Conservation (phyloP, 2,888 invertebrate species). For the Synergus laeviventris region DNA sequence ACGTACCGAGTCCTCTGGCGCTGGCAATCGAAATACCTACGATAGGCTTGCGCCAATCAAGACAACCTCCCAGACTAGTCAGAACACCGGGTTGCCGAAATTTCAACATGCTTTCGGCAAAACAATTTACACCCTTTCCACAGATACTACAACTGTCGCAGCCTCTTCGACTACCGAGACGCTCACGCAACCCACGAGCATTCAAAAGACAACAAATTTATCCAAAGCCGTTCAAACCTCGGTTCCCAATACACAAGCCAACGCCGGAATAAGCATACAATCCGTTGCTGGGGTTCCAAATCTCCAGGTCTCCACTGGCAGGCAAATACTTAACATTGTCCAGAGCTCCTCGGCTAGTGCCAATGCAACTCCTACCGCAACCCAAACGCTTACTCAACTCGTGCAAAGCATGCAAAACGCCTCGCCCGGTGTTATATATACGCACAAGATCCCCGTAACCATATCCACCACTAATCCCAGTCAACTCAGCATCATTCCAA, state of each 20-base stretch:
- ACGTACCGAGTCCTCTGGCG: conserved; percentile 43
- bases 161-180: conserved; percentile 57
- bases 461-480: conserved; percentile 72
- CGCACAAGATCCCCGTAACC: conserved; percentile 84
- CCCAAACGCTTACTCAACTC: conserved; percentile 69
- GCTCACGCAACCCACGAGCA: conserved; percentile 58
- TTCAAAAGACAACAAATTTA: conserved; percentile 66
- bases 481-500: conserved; percentile 71
- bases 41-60: conserved; percentile 62
- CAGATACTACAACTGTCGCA: conserved; percentile 62
- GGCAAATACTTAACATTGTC: conserved; percentile 71
- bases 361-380: conserved; percentile 57
- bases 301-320: conserved; percentile 64
- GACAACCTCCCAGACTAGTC: conserved; percentile 57
- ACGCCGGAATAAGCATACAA: conserved; percentile 65
- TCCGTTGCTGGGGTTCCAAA: conserved; percentile 69
- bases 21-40: conserved; percentile 61
- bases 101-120: conserved; percentile 89
- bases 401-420: conserved; percentile 64
- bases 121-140: conserved; percentile 78
- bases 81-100: conserved; percentile 80
- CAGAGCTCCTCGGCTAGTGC: conserved; percentile 65
- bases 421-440: conserved; percentile 83
- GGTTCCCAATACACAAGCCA: conserved; percentile 63
- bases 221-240: conserved; percentile 76